Conservation (phyloP, 2,888 invertebrate species). For the Cabera pusaria region DNA sequence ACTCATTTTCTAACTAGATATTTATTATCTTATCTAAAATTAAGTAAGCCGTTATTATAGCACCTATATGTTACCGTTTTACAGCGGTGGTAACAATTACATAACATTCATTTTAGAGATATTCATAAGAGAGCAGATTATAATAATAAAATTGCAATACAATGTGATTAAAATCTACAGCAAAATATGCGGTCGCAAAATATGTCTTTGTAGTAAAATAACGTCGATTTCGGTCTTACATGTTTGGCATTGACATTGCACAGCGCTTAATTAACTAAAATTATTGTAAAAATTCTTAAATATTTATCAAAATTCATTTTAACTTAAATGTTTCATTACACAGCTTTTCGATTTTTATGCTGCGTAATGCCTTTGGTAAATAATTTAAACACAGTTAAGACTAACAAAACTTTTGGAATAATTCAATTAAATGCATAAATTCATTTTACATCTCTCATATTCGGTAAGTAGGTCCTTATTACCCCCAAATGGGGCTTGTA, state of each 20-base stretch:
- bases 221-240: slow-evolving; percentile 28
- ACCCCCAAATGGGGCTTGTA: too few species aligned
- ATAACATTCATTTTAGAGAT: slow-evolving; percentile 22
- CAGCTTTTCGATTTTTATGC: slow-evolving; percentile 9
- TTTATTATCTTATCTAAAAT: slow-evolving; percentile 34
- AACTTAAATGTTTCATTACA: slow-evolving; percentile 15
- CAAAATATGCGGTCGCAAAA: slow-evolving; percentile 29
- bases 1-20: slow-evolving; percentile 13
- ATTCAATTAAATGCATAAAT: slow-evolving; percentile 20
- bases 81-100: slow-evolving; percentile 34
- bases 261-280: slow-evolving; percentile 35
- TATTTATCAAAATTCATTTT: slow-evolving; percentile 4
- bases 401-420: slow-evolving; percentile 18
- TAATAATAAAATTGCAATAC: slow-evolving; percentile 4
- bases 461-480: too few species aligned
- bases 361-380: slow-evolving; percentile 29
- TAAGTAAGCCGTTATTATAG: slow-evolving; percentile 73
- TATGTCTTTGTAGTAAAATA: slow-evolving; percentile 40
- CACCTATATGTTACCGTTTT: slow-evolving; percentile 59
- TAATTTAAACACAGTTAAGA: slow-evolving; percentile 17
- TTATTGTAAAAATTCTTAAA: background rate
- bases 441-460: too few species aligned
- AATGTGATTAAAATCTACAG: slow-evolving; percentile 21
- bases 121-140: too few species aligned
- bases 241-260: slow-evolving; percentile 44